Evolutionary conservation across 2,888 invertebrate species (phyloP), one percentile per base, ranked within the genome.

Genomic region (Heteromurus nitidus): DNA sequence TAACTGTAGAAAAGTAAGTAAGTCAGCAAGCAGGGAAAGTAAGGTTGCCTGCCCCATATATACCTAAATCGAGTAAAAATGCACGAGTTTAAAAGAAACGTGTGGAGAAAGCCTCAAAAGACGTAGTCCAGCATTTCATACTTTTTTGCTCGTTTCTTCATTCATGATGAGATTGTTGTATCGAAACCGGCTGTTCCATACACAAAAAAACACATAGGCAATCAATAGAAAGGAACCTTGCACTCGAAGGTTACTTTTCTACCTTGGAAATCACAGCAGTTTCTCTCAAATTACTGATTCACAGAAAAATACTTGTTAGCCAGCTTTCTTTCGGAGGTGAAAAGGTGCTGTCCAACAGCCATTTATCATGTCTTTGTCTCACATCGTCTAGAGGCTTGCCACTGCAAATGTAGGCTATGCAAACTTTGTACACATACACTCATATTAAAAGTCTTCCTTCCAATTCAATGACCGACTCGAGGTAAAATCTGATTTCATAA

Each of bases 211-310:
- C 31, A 68, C 26, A 73, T 72, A 30, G 72, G 13, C 26, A 80
- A 84, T 84, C 84, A 84, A 84, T 84, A 80, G 65, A n/a, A 7
- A 67, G 74, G 72, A 79, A 76, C 84, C 82, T 84, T 82, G 80
- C 75, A 75, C 65, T 73, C 80, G 81, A 83, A 83, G 83, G 83
- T 83, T 83, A 69, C 68, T 55, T 50, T 36, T 53, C 81, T 60
- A 74, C 83, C 83, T 83, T 83, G 83, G 64, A 81, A 83, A 77
- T 77, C 77, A 64, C 82, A 82, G 77, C 68, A 73, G 72, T 72
- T 80, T 44, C 30, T 68, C 68, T 36, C 47, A 50, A 64, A 70
- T 72, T 47, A 64, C 5, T 26, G 55, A n/a, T 67, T 67, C 47
- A 60, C 50, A 50, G 20, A 65, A 62, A 42, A 65, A 53, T 55